phyloP scores from a whole-genome alignment of 2,888 invertebrate species.

The Xanthorhoe designata region DNA sequence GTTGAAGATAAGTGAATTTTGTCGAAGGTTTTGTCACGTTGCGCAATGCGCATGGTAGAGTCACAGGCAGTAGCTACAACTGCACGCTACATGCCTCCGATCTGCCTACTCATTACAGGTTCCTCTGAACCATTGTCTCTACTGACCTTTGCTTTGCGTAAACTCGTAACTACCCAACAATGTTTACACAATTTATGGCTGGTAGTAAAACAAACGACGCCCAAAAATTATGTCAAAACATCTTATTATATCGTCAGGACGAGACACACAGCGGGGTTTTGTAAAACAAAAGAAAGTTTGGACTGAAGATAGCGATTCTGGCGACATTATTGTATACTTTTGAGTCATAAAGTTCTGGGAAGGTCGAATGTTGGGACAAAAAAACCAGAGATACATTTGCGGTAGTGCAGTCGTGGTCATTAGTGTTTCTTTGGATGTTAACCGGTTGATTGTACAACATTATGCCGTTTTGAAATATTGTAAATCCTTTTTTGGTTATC shows the following conservation, averaged over 20 bases:
- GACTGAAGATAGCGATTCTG: slow-evolving; percentile 20
- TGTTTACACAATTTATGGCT: slow-evolving; percentile 45
- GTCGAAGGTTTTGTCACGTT: too few species aligned
- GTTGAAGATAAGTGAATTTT: too few species aligned
- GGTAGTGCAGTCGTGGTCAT: slow-evolving; percentile 66
- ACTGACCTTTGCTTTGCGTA: slow-evolving; percentile 50
- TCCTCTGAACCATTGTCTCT: slow-evolving; percentile 49
- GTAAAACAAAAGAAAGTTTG: slow-evolving; percentile 74
- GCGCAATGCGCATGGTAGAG: neutral
- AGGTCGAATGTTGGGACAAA: slow-evolving; percentile 66
- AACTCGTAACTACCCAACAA: slow-evolving; percentile 48
- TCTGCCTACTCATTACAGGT: slow-evolving; percentile 49
- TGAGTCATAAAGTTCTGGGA: slow-evolving; percentile 71
- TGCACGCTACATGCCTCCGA: slow-evolving; percentile 33
- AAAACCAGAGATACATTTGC: slow-evolving; percentile 65
- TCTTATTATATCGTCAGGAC: slow-evolving; percentile 63
- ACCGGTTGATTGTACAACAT: slow-evolving; percentile 51
- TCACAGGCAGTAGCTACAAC: slow-evolving; percentile 24
- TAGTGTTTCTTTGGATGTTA: slow-evolving; percentile 59
- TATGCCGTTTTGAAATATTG: slow-evolving; percentile 66
- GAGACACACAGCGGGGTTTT: slow-evolving; percentile 64
- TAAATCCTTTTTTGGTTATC: slow-evolving; percentile 55
- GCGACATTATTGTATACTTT: slow-evolving; percentile 70
- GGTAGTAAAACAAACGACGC: slow-evolving; percentile 42
- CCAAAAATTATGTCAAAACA: slow-evolving; percentile 66